A percentile compares a stretch with the other conserved stretches of the same genome.
Evolutionary conservation across 2,797 vertebrate species (phyloP).

Genomic region (Darevskia mixta): DNA sequence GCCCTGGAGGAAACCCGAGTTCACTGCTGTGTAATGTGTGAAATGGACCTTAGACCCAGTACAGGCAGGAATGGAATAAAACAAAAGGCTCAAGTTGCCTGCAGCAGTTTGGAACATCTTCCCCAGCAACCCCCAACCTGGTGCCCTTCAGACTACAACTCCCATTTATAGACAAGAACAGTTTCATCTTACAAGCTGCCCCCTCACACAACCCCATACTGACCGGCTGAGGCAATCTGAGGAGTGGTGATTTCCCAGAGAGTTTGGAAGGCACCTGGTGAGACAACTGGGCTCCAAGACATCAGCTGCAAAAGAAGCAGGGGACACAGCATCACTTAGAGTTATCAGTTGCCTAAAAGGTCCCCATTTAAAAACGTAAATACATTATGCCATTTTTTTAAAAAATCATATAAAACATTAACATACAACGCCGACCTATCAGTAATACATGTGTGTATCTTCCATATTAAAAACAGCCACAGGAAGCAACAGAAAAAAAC

Average conservation of each 20-base stretch:
- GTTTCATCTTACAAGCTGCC: not conserved
- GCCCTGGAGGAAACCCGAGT: not conserved
- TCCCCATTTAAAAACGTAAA: no score
- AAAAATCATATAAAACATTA: no score
- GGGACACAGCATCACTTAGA: rapidly evolving
- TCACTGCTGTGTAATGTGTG: no score
- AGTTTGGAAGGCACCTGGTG: slow-evolving; percentile 47
- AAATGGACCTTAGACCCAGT: not conserved
- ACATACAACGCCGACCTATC: no score
- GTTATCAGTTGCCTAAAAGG: no score
- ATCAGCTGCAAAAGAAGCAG: slow-evolving; percentile 52
- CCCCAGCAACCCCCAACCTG: not conserved
- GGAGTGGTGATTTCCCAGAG: slow-evolving; percentile 69
- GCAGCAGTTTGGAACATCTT: no score
- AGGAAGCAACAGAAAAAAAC: no score
- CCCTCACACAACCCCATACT: slow-evolving; percentile 27
- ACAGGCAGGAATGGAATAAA: not conserved
- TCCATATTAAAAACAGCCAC: no score
- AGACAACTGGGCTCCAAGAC: slow-evolving; percentile 56
- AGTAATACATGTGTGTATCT: no score
- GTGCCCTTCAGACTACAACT: not conserved
- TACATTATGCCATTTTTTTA: no score
- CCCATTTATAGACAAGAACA: not conserved
- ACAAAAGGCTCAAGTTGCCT: not conserved
- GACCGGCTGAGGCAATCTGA: slow-evolving; percentile 45